Conservation (phyloP, 2,888 invertebrate species). For the Hydrotaea cyrtoneurina region DNA sequence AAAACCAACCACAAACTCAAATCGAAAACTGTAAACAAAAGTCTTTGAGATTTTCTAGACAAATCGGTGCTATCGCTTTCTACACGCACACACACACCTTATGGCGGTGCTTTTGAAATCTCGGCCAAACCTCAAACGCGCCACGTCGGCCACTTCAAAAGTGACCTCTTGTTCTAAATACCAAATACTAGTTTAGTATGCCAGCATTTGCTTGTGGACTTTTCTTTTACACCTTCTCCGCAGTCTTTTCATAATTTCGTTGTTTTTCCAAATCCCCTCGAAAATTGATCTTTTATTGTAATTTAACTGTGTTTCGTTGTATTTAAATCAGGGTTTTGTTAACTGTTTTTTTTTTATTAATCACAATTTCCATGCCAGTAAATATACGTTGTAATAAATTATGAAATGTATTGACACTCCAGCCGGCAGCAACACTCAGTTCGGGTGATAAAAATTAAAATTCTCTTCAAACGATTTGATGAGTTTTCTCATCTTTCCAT, state of each 20-base stretch:
- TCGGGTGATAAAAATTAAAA: not conserved
- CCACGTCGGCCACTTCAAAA: conserved; percentile 47
- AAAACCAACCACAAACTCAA: not conserved
- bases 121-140: not conserved
- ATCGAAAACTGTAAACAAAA: not conserved
- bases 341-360: not conserved
- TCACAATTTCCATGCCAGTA: not conserved
- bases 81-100: not conserved
- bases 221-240: not conserved
- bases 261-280: not conserved
- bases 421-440: no score
- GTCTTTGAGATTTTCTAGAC: conserved; percentile 42
- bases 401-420: not conserved
- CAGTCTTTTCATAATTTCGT: not conserved
- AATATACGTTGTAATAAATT: no score
- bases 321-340: conserved; percentile 26
- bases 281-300: conserved; percentile 9
- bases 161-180: conserved; percentile 36
- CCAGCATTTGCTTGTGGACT: not conserved
- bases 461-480: not conserved
- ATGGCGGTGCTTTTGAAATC: conserved; percentile 49
- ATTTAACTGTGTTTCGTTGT: conserved; percentile 50
- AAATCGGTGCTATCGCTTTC: conserved; percentile 34
- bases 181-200: not conserved
- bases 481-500: not conserved